Evolutionary conservation across 2,113 vertebrate species (phyloP).

Genomic region (Barnardius zonarius): DNA sequence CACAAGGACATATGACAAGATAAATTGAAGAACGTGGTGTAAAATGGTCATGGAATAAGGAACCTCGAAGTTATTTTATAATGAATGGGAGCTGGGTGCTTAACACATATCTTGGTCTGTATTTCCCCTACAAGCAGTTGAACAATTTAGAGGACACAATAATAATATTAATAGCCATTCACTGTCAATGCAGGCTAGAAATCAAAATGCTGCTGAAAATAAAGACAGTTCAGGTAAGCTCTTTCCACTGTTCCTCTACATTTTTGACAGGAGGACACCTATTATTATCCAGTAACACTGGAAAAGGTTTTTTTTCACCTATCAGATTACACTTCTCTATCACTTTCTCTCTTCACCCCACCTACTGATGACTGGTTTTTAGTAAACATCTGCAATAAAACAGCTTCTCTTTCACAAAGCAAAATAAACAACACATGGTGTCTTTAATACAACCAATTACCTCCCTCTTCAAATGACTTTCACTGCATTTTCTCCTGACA

Average conservation of each 20-base stretch:
- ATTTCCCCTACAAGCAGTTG: background rate
- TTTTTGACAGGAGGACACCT: background rate
- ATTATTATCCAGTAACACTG: background rate
- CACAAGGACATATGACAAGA: background rate
- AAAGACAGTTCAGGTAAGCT: background rate
- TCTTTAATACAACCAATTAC: conserved; percentile 19
- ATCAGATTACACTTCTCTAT: background rate
- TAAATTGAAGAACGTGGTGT: background rate
- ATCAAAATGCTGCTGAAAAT: background rate
- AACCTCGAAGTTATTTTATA: background rate
- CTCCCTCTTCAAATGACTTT: conserved; percentile 17
- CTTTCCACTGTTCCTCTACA: background rate
- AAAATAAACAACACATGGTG: conserved; percentile 44
- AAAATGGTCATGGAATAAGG: background rate
- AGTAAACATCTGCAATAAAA: conserved; percentile 25
- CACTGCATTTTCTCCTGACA: background rate
- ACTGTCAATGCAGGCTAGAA: background rate
- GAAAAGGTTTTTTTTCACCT: background rate
- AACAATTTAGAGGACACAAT: background rate
- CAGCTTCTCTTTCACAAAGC: background rate
- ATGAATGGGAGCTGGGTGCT: background rate
- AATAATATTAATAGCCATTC: background rate
- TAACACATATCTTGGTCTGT: background rate
- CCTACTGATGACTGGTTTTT: background rate
- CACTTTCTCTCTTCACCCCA: background rate